Evolutionary conservation across 1,140 invertebrate genomes (phyloP), one percentile per base, ranked within the genome.

Genomic region (Manduca sexta): DNA sequence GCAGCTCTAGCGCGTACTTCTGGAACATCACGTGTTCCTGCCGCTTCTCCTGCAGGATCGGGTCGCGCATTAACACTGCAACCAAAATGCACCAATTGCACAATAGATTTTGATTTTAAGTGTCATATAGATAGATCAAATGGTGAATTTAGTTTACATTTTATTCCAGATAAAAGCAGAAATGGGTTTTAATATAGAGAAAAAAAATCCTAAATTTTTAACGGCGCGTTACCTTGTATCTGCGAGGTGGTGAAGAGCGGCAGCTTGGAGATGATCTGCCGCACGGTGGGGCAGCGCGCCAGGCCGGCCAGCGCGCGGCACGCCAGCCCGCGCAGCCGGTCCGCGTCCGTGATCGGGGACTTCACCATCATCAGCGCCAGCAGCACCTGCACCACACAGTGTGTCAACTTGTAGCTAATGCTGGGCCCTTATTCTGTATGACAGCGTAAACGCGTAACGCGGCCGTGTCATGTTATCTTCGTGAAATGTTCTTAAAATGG

Each of bases 1-100:
- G 89, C 11, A 99, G 86, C 66, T 97, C 94, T 12, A 97, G 86
- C 3, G 97, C 96, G 81, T 97, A 96, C 76, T 97, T 97, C 82
- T 98, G 97, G 84, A 99, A 99, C 73, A 93, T 93, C 0, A 97
- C 94, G 84, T 99, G 98, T 66, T 99, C 97, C 52, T 94, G 92
- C 0, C 96, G 88, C 82, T 97, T 98, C 83, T 99, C 98, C 87
- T 98, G 96, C 1, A 99, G 87, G 52, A 95, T 96, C 16, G 98
- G 98, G 87, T 98, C 97, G 55, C 95, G 93, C 94, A 98, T 98
- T 15, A 99, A 83, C 37, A 90, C 93, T 94, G 77, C 21, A 17
- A 26, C 21, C n/a, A n/a, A 26, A 3, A 26, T 8, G 21, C 21
- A 26, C 21, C 8, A 26, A 1, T n/a, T n/a, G n/a, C n/a, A n/a